phyloP scores from a whole-genome alignment of 2,888 invertebrate species.

The Slavum lentiscoides region DNA sequence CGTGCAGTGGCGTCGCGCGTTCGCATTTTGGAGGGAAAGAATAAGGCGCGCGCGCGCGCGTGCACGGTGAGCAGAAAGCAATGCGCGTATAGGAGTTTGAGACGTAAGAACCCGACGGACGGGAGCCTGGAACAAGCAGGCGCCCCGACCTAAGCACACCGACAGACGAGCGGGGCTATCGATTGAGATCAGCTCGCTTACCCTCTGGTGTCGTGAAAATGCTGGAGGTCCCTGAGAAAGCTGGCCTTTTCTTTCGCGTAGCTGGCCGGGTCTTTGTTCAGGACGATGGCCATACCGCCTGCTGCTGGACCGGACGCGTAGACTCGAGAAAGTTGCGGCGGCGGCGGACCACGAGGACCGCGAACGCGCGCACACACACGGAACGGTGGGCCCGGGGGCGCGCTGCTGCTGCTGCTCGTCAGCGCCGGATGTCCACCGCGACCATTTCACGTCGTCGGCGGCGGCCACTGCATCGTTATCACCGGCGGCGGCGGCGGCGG shows the following conservation, averaged over 20 bases:
- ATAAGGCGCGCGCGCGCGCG: not conserved
- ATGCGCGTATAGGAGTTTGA: no score
- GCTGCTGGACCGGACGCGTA: not conserved
- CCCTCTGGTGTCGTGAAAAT: conserved; percentile 91
- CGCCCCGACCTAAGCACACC: not conserved
- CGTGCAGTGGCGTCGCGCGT: not conserved
- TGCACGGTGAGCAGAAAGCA: not conserved
- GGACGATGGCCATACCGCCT: conserved; percentile 56
- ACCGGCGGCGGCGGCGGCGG: conserved; percentile 45
- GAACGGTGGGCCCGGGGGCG: not conserved
- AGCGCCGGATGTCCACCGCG: conserved; percentile 43
- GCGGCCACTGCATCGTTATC: conserved; percentile 48
- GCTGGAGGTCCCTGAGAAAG: conserved; percentile 82
- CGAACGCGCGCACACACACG: not conserved
- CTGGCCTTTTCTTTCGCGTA: conserved; percentile 77
- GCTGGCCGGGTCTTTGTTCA: conserved; percentile 70
- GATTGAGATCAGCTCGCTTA: conserved; percentile 62
- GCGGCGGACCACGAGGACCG: conserved; percentile 4
- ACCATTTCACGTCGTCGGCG: conserved; percentile 32
- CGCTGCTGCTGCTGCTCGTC: conserved; percentile 26
- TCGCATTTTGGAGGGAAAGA: conserved; percentile 1
- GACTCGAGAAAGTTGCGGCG: not conserved
- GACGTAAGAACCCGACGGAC: no score
- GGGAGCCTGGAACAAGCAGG: not conserved
- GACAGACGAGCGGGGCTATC: no score